Evolutionary conservation across 2,888 invertebrate genomes (phyloP).

Genomic region (Chrysomela aeneicollis): DNA sequence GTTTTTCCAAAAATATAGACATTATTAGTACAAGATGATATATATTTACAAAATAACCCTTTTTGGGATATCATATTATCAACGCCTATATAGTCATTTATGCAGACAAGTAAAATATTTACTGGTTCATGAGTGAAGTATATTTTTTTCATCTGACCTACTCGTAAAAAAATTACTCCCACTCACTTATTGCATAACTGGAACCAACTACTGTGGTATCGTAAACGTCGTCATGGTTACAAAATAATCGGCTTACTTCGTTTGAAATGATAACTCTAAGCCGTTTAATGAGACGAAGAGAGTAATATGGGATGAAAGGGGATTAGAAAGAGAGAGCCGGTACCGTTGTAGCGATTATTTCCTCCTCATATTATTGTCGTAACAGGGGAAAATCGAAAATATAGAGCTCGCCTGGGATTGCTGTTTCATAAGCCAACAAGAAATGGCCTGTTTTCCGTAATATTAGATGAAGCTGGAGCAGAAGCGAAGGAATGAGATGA

Average conservation of each 20-base stretch:
- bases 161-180: too few relatives aligned
- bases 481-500: too few relatives aligned
- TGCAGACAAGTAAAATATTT: too few relatives aligned
- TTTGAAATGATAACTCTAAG: conserved; percentile 58
- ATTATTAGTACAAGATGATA: too few relatives aligned
- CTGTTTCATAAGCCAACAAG: background rate
- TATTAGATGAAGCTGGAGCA: too few relatives aligned
- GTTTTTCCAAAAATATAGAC: too few relatives aligned
- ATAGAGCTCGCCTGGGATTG: background rate
- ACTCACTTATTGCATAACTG: background rate
- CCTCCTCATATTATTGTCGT: conserved; percentile 14
- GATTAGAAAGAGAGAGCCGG: conserved; percentile 34
- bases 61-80: too few relatives aligned
- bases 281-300: conserved; percentile 55
- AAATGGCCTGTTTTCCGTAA: too few relatives aligned
- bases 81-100: too few relatives aligned
- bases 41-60: too few relatives aligned
- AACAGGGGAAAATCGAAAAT: conserved; percentile 4
- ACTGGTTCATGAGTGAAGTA: too few relatives aligned
- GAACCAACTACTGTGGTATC: conserved; percentile 10
- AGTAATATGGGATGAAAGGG: conserved; percentile 39
- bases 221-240: conserved; percentile 49
- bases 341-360: conserved; percentile 21
- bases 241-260: conserved; percentile 58
- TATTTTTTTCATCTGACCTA: too few relatives aligned